Evolutionary conservation across 2,797 vertebrate species (phyloP).

Genomic region (Nannoperca australis): DNA sequence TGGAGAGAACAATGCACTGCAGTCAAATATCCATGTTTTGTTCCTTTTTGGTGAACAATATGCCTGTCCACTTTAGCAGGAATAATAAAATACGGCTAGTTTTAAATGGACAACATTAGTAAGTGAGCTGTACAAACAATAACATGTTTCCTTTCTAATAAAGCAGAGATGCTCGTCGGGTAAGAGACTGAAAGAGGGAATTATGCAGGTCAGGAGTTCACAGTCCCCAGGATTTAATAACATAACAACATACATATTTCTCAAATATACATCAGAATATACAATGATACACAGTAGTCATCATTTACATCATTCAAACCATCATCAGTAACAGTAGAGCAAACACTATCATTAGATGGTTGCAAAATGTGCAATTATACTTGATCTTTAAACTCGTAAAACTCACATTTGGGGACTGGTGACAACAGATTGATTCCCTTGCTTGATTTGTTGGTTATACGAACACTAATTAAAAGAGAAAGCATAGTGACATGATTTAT

Average conservation of each 20-base stretch:
- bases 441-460: conserved; percentile 33
- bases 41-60: not conserved
- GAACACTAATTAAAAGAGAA: conserved; percentile 29
- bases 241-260: not conserved
- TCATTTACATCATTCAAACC: conserved; percentile 8
- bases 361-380: conserved; percentile 25
- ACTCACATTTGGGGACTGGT: not conserved
- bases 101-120: not conserved
- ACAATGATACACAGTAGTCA: not conserved
- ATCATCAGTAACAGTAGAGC: conserved; percentile 13
- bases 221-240: conserved; percentile 35
- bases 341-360: conserved; percentile 2
- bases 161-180: not conserved
- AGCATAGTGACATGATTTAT: conserved; percentile 29
- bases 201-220: not conserved
- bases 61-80: not conserved
- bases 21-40: conserved; percentile 13
- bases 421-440: conserved; percentile 9
- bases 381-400: conserved; percentile 7
- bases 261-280: not conserved
- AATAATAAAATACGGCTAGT: not conserved
- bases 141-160: conserved; percentile 7
- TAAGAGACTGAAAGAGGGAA: not conserved
- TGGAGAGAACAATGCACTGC: not conserved
- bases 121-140: not conserved